Evolutionary conservation across 1,140 invertebrate species (phyloP).

Genomic region (Zaprionus africanus): DNA sequence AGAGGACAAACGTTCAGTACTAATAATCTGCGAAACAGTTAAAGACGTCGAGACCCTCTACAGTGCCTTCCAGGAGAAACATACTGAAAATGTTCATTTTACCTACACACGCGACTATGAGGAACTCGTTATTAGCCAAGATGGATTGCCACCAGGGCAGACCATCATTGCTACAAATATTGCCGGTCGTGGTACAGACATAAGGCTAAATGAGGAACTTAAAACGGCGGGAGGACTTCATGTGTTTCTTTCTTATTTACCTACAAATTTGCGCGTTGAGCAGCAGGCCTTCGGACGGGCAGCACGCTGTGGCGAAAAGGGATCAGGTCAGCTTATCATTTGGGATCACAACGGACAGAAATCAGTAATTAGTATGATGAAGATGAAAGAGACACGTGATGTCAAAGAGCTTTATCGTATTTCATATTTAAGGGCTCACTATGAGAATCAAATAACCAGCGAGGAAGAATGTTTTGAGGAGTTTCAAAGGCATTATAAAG

Average conservation of each 20-base stretch:
- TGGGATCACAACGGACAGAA: not conserved
- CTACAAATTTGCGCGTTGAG: constrained; percentile 15
- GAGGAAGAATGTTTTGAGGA: constrained; percentile 7
- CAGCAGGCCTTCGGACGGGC: constrained; percentile 24
- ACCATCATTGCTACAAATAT: constrained; percentile 23
- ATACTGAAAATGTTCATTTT: not conserved
- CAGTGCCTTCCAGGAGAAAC: not conserved
- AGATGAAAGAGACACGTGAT: constrained; percentile 3
- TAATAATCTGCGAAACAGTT: constrained; percentile 19
- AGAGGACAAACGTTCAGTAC: not conserved
- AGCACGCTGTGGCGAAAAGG: constrained; percentile 6
- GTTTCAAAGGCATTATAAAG: not conserved
- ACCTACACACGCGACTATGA: constrained; percentile 20
- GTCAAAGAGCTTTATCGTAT: constrained; percentile 1
- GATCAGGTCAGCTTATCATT: constrained; percentile 13
- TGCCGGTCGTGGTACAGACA: constrained; percentile 23
- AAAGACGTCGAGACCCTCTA: constrained; percentile 11
- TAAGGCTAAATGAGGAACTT: not conserved
- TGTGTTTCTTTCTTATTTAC: constrained; percentile 11
- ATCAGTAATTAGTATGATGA: not conserved
- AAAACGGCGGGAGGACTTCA: constrained; percentile 5
- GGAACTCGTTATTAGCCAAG: constrained; percentile 4
- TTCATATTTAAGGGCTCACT: constrained; percentile 5
- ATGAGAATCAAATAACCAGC: constrained; percentile 1
- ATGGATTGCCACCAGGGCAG: constrained; percentile 2